Percentiles rank a stretch among this genome's conserved stretches.
Evolutionary conservation across 2,113 vertebrate species (phyloP).

Genomic region (Anas platyrhynchos): DNA sequence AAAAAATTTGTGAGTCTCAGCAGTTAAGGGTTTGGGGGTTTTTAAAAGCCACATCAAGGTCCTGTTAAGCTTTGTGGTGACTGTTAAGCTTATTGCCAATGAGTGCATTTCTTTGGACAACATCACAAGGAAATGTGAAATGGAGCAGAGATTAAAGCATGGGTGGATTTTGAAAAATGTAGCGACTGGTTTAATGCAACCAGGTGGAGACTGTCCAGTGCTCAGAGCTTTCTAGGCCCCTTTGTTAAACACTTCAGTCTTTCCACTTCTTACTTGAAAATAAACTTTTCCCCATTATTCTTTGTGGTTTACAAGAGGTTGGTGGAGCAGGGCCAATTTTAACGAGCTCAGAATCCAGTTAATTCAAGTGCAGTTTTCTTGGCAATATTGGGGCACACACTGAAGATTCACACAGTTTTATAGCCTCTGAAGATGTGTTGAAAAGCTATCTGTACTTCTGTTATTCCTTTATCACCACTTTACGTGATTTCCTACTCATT

Average conservation of each 20-base stretch:
- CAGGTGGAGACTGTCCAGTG: slow-evolving; percentile 48
- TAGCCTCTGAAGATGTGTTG: not conserved
- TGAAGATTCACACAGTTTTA: not conserved
- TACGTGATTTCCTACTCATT: not conserved
- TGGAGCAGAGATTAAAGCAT: slow-evolving; percentile 30
- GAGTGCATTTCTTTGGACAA: slow-evolving; percentile 36
- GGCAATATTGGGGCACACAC: not conserved
- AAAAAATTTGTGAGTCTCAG: slow-evolving; percentile 34
- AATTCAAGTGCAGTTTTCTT: not conserved
- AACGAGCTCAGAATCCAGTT: not conserved
- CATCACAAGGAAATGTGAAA: slow-evolving; percentile 45
- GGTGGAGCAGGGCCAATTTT: not conserved
- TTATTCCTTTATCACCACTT: not conserved
- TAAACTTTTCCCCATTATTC: not conserved
- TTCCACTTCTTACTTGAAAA: not conserved
- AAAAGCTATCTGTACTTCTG: not conserved
- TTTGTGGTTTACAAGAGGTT: not conserved
- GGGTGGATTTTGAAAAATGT: slow-evolving; percentile 43
- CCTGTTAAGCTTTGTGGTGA: slow-evolving; percentile 1
- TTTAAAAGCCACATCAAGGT: slow-evolving; percentile 29
- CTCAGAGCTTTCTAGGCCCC: slow-evolving; percentile 18
- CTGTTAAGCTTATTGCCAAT: slow-evolving; percentile 14
- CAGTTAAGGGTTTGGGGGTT: slow-evolving; percentile 20
- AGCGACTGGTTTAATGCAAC: slow-evolving; percentile 16
- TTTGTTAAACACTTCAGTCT: slow-evolving; percentile 55